phyloP scores from a whole-genome alignment of 2,113 vertebrate genomes.

The Salvelinus sp. region DNA sequence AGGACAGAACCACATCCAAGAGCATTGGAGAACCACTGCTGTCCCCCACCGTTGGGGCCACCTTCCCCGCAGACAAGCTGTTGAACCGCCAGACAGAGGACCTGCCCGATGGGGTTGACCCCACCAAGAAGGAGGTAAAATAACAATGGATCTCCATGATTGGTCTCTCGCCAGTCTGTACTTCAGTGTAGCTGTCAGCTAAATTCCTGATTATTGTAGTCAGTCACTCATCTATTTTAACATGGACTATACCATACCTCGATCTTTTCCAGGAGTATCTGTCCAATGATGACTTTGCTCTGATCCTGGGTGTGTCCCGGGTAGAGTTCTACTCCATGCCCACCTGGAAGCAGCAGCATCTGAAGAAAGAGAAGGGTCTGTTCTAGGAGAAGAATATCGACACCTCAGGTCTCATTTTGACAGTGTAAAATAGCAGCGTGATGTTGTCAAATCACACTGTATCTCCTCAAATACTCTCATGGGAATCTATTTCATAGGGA shows the following conservation, averaged over 20 bases:
- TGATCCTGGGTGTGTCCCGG: constrained; percentile 70
- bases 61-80: constrained; percentile 33
- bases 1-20: constrained; percentile 60
- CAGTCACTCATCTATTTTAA: not conserved
- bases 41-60: constrained; percentile 38
- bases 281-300: constrained; percentile 73
- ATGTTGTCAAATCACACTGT: not conserved
- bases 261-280: constrained; percentile 73
- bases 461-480: too few species aligned
- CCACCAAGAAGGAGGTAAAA: constrained; percentile 84
- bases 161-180: not conserved
- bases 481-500: too few species aligned
- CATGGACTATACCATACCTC: not conserved
- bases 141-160: too few species aligned
- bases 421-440: not conserved
- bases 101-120: constrained; percentile 80
- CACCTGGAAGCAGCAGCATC: constrained; percentile 82
- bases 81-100: constrained; percentile 67
- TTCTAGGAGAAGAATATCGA: constrained; percentile 66
- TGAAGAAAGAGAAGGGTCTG: constrained; percentile 85
- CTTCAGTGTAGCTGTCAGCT: too few species aligned
- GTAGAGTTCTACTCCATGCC: constrained; percentile 74
- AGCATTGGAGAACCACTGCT: constrained; percentile 7
- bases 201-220: too few species aligned
- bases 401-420: not conserved